Percentiles rank a stretch among this genome's conserved stretches.
Evolutionary conservation across 2,888 invertebrate species (phyloP).

Genomic region (Peribatodes rhomboidaria): DNA sequence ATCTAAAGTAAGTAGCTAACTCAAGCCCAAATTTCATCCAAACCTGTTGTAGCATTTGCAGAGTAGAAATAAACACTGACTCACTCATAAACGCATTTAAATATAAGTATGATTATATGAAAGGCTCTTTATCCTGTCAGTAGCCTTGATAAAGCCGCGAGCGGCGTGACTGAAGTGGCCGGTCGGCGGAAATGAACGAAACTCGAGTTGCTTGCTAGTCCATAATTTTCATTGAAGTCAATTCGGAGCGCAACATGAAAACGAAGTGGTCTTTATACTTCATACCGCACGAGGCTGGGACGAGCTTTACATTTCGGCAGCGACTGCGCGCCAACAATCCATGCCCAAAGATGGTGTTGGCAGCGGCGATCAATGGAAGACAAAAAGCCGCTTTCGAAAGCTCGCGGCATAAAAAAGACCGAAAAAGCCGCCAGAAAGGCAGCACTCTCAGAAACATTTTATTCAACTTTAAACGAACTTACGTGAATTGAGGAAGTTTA

Average conservation of each 20-base stretch:
- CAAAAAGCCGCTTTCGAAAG: constrained; percentile 58
- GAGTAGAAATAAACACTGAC: too few relatives aligned
- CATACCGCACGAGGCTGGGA: constrained; percentile 4
- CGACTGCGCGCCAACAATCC: constrained; percentile 37
- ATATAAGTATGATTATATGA: neutral
- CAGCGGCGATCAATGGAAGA: constrained; percentile 45
- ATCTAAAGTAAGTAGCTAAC: too few relatives aligned
- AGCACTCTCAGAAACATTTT: constrained; percentile 25
- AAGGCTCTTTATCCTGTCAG: constrained; percentile 37
- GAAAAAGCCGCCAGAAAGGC: constrained; percentile 38
- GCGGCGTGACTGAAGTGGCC: constrained; percentile 24
- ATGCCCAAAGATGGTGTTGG: constrained; percentile 51
- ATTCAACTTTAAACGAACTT: constrained; percentile 2
- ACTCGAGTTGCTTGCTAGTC: constrained; percentile 14
- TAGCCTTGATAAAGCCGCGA: constrained; percentile 35
- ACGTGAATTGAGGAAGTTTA: constrained; percentile 7
- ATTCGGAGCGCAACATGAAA: constrained; percentile 35
- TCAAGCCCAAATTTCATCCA: too few relatives aligned
- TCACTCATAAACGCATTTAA: too few relatives aligned
- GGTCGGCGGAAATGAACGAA: constrained; percentile 25
- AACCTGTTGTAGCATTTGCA: too few relatives aligned
- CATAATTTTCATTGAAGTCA: constrained; percentile 26
- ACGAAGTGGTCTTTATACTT: constrained; percentile 32
- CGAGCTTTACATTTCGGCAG: constrained; percentile 37
- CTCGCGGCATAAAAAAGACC: constrained; percentile 38